Evolutionary conservation across 2,113 vertebrate genomes (phyloP).

Genomic region (Ovis canadensis): DNA sequence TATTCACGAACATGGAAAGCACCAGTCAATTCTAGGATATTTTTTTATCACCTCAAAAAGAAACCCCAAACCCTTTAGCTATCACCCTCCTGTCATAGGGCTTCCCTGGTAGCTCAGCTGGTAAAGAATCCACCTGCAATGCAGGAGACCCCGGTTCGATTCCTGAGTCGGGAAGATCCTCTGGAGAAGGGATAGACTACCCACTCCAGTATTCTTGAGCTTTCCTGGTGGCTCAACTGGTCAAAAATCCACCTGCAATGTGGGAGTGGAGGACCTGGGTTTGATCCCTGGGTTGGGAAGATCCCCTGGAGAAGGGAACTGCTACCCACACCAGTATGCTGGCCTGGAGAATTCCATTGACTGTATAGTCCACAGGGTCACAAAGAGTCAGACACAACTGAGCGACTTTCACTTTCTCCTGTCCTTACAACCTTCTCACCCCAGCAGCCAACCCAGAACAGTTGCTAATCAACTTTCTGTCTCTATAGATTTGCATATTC

Average conservation of each 20-base stretch:
- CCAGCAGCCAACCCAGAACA: neutral
- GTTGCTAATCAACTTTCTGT: neutral
- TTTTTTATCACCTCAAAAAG: neutral
- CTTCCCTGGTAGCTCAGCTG: neutral
- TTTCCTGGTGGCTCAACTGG: neutral
- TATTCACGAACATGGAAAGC: neutral
- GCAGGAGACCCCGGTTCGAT: rapidly evolving
- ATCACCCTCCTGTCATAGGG: neutral
- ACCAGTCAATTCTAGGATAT: neutral
- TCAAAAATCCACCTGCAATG: neutral
- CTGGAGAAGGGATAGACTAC: neutral
- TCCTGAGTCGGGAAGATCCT: neutral
- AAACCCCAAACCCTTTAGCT: neutral
- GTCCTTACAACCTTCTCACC: neutral
- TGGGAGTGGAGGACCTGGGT: neutral
- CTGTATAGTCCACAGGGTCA: neutral
- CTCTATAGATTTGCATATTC: neutral
- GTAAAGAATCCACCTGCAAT: neutral
- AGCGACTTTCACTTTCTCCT: neutral
- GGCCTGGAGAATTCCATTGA: neutral
- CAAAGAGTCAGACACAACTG: neutral
- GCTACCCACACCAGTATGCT: neutral
- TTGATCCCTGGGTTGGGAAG: neutral
- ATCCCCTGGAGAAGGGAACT: neutral
- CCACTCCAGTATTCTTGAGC: neutral